phyloP scores from a whole-genome alignment of 2,888 invertebrate species.

The Cordylochernes scorpioides region DNA sequence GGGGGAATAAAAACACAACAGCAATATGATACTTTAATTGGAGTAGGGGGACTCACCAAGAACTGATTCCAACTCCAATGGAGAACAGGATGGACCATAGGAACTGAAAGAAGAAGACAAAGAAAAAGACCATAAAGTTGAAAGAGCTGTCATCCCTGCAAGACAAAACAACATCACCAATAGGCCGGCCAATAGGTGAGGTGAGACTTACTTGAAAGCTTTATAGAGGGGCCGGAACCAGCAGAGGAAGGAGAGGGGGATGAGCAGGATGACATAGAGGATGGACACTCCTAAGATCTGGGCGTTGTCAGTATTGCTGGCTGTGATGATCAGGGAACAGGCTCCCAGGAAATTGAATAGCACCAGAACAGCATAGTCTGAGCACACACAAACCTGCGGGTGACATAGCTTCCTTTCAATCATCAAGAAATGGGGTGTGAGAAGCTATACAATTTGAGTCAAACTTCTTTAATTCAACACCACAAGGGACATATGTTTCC shows the following conservation, averaged over 20 bases:
- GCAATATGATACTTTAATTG: too few species aligned
- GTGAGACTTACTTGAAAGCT: constrained; percentile 45
- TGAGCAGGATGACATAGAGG: constrained; percentile 62
- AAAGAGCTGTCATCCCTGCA: constrained; percentile 89
- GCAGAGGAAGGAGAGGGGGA: constrained; percentile 88
- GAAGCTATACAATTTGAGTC: too few species aligned
- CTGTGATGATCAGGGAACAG: constrained; percentile 35
- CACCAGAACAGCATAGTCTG: constrained; percentile 67
- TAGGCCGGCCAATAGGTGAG: neutral
- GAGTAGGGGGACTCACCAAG: constrained; percentile 72
- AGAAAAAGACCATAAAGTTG: constrained; percentile 99
- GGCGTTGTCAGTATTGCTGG: constrained; percentile 20
- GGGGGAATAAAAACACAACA: too few species aligned
- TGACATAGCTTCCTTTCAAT: too few species aligned
- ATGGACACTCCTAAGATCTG: constrained; percentile 63
- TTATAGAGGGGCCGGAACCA: constrained; percentile 99
- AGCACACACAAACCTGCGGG: constrained; percentile 25
- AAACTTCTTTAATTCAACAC: too few species aligned
- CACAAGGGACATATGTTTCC: too few species aligned
- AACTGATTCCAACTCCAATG: constrained; percentile 60
- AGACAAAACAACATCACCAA: constrained; percentile 65
- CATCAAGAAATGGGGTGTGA: too few species aligned
- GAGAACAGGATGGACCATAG: constrained; percentile 61
- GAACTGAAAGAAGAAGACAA: constrained; percentile 87
- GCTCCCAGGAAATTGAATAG: constrained; percentile 61